Evolutionary conservation across 2,797 vertebrate species (phyloP).

Genomic region (Mus caroli): DNA sequence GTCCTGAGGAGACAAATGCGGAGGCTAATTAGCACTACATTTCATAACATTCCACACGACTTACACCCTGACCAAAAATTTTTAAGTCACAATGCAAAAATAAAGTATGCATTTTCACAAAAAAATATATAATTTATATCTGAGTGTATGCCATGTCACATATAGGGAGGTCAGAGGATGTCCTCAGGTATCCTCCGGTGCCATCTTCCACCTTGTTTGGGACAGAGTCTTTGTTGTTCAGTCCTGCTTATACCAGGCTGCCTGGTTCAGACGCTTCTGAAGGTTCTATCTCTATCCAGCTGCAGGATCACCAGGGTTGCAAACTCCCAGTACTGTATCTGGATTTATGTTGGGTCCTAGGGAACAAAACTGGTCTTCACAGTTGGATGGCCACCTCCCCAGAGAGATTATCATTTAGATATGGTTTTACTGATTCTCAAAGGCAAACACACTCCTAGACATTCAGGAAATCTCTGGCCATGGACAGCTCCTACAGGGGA

Average conservation of each 20-base stretch:
- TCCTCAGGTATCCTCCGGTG: too few species aligned
- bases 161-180: not conserved
- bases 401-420: constrained; percentile 1
- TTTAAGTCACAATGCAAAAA: constrained; percentile 1
- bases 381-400: not conserved
- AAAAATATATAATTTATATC: not conserved
- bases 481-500: not conserved
- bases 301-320: not conserved
- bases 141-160: not conserved
- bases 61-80: not conserved
- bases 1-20: not conserved
- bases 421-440: not conserved
- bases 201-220: not conserved
- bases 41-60: constrained; percentile 4
- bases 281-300: not conserved
- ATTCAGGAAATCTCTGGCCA: not conserved
- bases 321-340: not conserved
- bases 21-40: not conserved
- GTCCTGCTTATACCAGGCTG: not conserved
- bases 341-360: not conserved
- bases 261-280: not conserved
- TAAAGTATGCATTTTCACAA: not conserved
- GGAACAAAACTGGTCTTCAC: not conserved
- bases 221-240: not conserved
- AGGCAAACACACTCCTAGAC: not conserved